Evolutionary conservation across 1,140 invertebrate species (phyloP).

Genomic region (Neodiprion fabricii): DNA sequence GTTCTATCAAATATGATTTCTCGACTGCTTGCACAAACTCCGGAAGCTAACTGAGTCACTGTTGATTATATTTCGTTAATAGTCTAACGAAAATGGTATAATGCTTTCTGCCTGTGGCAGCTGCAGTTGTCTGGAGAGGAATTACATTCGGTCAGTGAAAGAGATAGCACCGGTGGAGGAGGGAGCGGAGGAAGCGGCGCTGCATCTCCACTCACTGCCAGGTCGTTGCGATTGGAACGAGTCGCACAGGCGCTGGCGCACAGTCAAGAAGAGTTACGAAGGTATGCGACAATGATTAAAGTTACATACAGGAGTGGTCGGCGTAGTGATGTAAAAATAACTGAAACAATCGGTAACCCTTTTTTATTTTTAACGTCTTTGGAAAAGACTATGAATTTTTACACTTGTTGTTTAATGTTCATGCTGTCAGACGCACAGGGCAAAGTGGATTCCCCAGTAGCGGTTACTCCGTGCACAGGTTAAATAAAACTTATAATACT

Average conservation of each 20-base stretch:
- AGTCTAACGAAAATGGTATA: conserved; percentile 11
- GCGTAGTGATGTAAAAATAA: neutral
- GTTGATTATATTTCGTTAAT: neutral
- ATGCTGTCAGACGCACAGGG: conserved; percentile 54
- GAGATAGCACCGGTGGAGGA: conserved; percentile 72
- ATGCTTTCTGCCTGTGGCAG: conserved; percentile 48
- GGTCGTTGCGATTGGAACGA: conserved; percentile 84
- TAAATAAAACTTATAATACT: conserved; percentile 55
- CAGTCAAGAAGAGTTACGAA: conserved; percentile 84
- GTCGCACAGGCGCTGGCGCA: conserved; percentile 86
- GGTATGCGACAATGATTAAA: conserved; percentile 57
- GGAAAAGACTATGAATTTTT: neutral
- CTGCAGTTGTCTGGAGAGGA: conserved; percentile 78
- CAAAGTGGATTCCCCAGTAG: conserved; percentile 54
- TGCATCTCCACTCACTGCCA: conserved; percentile 83
- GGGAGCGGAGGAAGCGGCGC: conserved; percentile 70
- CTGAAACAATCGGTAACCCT: neutral
- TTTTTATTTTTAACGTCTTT: conserved; percentile 7
- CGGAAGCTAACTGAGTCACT: no score
- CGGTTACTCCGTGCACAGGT: conserved; percentile 57
- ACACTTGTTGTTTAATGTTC: conserved; percentile 25
- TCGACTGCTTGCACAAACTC: neutral
- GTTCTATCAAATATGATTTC: conserved; percentile 16
- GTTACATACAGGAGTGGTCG: neutral
- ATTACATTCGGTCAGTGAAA: conserved; percentile 66